A percentile compares a stretch with the other conserved stretches of the same genome.
phyloP scores from a whole-genome alignment of 2,888 invertebrate genomes.

The Drosophila mercatorum region DNA sequence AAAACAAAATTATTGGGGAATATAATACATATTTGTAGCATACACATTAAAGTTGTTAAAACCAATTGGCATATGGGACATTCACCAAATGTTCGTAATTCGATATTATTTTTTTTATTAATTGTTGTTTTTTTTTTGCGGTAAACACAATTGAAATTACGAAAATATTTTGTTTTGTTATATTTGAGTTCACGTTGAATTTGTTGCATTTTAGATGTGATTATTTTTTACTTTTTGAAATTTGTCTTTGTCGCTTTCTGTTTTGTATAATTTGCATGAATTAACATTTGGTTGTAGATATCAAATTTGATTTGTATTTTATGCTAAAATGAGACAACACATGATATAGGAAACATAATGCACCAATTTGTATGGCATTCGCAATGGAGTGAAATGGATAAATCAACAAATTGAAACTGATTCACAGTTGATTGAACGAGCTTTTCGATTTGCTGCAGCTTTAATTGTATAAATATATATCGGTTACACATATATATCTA shows the following conservation, averaged over 20 bases:
- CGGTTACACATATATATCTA: slow-evolving; percentile 9
- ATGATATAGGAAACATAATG: slow-evolving; percentile 52
- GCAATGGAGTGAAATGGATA: slow-evolving; percentile 44
- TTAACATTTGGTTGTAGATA: slow-evolving; percentile 50
- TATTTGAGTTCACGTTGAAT: slow-evolving; percentile 40
- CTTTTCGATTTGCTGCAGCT: slow-evolving; percentile 20
- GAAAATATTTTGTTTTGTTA: slow-evolving; percentile 46
- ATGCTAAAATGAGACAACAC: slow-evolving; percentile 47
- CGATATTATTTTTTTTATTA: slow-evolving; percentile 15
- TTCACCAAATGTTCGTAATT: slow-evolving; percentile 79
- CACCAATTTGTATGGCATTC: slow-evolving; percentile 42
- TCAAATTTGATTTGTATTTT: slow-evolving; percentile 39
- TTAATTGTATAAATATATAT: slow-evolving; percentile 3
- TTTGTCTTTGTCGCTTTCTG: slow-evolving; percentile 15
- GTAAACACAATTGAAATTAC: slow-evolving; percentile 21
- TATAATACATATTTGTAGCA: slow-evolving; percentile 26
- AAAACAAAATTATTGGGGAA: slow-evolving; percentile 15
- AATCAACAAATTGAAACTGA: slow-evolving; percentile 39
- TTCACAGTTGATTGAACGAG: slow-evolving; percentile 13
- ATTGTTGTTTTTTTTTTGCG: slow-evolving; percentile 16
- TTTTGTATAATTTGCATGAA: slow-evolving; percentile 54
- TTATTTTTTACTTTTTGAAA: slow-evolving; percentile 22
- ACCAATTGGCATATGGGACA: slow-evolving; percentile 84
- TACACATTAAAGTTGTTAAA: slow-evolving; percentile 38
- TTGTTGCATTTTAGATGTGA: slow-evolving; percentile 29